These are phyloP conservation scores for Trichosurus vulpecula DNA, from an alignment of 2,797 vertebrate genomes.

Conservation along the genomic window DNA sequence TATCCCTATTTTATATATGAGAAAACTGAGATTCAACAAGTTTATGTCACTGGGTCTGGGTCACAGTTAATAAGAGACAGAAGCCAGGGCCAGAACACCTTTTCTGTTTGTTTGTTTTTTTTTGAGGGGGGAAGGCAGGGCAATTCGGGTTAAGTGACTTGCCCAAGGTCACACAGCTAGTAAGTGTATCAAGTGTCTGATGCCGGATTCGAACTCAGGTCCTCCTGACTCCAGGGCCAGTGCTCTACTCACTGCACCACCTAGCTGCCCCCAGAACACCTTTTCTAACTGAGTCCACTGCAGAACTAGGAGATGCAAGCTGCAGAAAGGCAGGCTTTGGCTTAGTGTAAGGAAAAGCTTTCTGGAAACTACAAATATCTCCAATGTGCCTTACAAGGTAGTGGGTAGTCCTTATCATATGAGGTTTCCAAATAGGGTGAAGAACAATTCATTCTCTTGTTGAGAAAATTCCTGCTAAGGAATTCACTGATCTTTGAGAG, in stretches of 20 bases:
- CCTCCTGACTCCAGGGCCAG: too few relatives aligned
- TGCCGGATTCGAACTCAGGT: too few relatives aligned
- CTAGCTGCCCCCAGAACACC: too few relatives aligned
- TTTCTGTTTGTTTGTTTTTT: too few relatives aligned
- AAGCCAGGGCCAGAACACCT: neutral
- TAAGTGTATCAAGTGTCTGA: too few relatives aligned
- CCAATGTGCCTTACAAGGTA: neutral
- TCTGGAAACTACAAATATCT: neutral
- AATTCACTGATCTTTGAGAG: neutral
- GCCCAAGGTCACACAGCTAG: too few relatives aligned
- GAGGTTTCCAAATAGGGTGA: neutral
- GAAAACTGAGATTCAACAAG: neutral
- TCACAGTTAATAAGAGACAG: neutral
- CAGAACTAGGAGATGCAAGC: neutral
- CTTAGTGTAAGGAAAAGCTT: neutral
- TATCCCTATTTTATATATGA: neutral
- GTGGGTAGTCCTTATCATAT: neutral
- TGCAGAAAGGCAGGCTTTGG: neutral
- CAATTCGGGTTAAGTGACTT: too few relatives aligned
- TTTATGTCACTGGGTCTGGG: neutral
- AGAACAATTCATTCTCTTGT: neutral
- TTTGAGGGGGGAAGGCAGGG: too few relatives aligned
- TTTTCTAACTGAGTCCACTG: neutral
- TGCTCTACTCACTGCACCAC: too few relatives aligned
- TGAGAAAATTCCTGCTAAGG: neutral